Evolutionary conservation across 2,888 invertebrate genomes (phyloP).

Genomic region (Poecilobothrus nobilitatus): DNA sequence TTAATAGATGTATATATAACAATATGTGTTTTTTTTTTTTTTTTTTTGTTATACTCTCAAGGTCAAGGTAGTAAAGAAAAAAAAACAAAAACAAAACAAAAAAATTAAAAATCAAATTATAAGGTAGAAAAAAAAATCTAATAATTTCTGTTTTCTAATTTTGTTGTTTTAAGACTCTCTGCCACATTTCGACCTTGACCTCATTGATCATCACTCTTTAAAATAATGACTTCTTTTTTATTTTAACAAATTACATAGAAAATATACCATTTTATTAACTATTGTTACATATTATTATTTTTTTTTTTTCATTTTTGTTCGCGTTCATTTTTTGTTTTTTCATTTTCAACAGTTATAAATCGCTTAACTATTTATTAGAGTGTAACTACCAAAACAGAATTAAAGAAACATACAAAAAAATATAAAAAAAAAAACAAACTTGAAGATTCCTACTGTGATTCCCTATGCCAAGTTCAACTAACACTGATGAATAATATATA

Average conservation of each 20-base stretch:
- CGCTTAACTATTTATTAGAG: slow-evolving; percentile 4
- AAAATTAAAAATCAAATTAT: neutral
- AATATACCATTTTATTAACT: neutral
- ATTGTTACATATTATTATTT: neutral
- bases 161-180: neutral
- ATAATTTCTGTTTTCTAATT: too few relatives aligned
- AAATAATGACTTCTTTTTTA: neutral
- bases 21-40: neutral
- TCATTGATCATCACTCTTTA: neutral
- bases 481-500: too few relatives aligned
- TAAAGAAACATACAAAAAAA: neutral
- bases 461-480: neutral
- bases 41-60: neutral
- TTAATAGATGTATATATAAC: too few relatives aligned
- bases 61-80: neutral
- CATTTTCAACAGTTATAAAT: neutral
- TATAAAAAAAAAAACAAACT: neutral
- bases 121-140: neutral
- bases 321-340: neutral
- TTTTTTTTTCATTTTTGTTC: neutral
- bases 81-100: neutral
- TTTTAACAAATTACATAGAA: neutral
- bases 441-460: slow-evolving; percentile 2
- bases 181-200: neutral
- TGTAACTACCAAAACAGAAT: slow-evolving; percentile 1